phyloP scores from a whole-genome alignment of 1,140 invertebrate genomes.

The Microplitis demolitor region DNA sequence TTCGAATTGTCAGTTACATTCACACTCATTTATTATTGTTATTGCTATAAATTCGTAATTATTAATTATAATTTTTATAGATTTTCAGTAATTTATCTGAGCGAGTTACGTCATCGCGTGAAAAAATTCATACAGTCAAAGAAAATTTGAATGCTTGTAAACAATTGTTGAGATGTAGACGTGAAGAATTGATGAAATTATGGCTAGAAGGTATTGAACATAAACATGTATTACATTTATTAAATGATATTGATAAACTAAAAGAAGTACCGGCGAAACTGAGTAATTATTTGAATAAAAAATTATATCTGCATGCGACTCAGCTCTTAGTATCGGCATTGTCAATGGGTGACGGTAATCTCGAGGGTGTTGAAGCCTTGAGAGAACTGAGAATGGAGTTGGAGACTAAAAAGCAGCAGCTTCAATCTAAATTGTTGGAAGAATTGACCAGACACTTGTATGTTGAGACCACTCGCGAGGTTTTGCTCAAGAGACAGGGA shows the following conservation, averaged over 20 bases:
- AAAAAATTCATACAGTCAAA: constrained; percentile 83
- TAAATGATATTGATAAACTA: constrained; percentile 86
- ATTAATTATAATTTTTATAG: constrained; percentile 49
- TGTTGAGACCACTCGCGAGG: constrained; percentile 67
- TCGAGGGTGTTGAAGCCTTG: constrained; percentile 81
- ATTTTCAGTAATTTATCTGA: constrained; percentile 83
- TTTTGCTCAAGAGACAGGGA: constrained; percentile 66
- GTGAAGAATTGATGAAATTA: constrained; percentile 90
- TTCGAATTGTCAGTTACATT: no score
- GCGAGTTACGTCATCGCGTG: constrained; percentile 77
- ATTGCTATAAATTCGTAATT: no score
- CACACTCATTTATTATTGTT: no score
- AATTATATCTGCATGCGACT: constrained; percentile 87
- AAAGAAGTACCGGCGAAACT: constrained; percentile 79
- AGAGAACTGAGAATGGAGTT: constrained; percentile 77
- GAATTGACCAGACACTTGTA: constrained; percentile 80
- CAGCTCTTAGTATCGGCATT: constrained; percentile 75
- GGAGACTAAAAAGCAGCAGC: constrained; percentile 72
- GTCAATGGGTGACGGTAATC: constrained; percentile 70
- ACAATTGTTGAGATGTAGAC: constrained; percentile 83
- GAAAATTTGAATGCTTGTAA: constrained; percentile 91
- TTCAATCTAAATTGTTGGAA: constrained; percentile 73
- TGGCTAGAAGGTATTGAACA: constrained; percentile 94
- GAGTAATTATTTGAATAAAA: constrained; percentile 71
- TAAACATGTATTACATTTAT: constrained; percentile 83